Conservation (phyloP, 1,140 invertebrate species). For the Drosophila watanabei region DNA sequence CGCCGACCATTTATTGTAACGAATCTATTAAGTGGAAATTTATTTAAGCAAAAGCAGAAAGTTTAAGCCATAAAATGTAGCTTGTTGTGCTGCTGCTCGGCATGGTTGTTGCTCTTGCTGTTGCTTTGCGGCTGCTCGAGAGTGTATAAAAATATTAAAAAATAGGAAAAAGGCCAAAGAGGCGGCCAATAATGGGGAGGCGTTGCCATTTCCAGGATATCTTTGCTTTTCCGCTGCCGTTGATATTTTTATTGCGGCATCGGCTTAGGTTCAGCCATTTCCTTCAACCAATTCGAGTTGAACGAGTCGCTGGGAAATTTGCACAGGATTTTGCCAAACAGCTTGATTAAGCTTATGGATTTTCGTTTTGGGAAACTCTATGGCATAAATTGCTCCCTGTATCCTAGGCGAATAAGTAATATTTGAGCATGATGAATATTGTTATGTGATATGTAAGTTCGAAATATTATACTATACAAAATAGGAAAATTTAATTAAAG, state of each 20-base stretch:
- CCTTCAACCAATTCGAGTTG: conserved; percentile 25
- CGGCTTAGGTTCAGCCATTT: conserved; percentile 61
- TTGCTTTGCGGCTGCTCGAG: conserved; percentile 17
- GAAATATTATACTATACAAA: neutral
- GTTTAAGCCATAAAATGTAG: conserved; percentile 66
- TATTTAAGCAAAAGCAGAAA: conserved; percentile 69
- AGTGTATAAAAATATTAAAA: conserved; percentile 80
- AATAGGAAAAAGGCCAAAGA: conserved; percentile 48
- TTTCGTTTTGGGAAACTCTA: conserved; percentile 8
- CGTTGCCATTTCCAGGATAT: conserved; percentile 28
- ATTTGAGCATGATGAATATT: conserved; percentile 20
- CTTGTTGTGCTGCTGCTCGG: conserved; percentile 31
- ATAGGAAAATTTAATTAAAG: neutral
- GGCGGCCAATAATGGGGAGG: conserved; percentile 51
- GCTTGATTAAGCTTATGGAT: conserved; percentile 38
- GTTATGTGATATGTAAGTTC: neutral
- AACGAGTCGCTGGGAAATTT: conserved; percentile 45
- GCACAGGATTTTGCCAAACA: conserved; percentile 46
- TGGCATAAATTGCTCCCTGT: conserved; percentile 23
- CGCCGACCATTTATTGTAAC: conserved; percentile 64
- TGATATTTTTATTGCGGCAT: conserved; percentile 76
- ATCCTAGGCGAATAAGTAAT: conserved; percentile 52
- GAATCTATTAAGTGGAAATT: conserved; percentile 83
- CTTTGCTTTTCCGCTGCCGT: conserved; percentile 44
- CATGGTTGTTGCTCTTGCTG: conserved; percentile 17